Conservation (phyloP, 2,797 vertebrate genomes). For the Scleropages formosus region DNA sequence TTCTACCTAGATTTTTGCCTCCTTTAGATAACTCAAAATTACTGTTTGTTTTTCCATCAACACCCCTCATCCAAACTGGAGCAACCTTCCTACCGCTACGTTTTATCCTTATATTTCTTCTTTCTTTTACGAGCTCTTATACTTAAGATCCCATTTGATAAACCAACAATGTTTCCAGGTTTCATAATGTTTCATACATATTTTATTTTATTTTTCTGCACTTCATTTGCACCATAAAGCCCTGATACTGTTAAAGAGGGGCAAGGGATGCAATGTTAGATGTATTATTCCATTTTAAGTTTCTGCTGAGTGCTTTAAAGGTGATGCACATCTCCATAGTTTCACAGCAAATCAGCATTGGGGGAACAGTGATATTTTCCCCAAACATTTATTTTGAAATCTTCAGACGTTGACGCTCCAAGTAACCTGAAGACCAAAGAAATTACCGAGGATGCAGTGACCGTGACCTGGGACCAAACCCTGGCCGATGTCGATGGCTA, state of each 20-base stretch:
- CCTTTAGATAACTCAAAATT: not conserved
- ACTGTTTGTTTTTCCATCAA: not conserved
- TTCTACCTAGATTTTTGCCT: conserved; percentile 2
- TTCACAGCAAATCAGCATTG: too few species aligned
- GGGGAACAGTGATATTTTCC: too few species aligned
- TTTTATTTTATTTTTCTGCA: too few species aligned
- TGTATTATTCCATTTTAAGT: too few species aligned
- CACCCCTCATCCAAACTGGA: not conserved
- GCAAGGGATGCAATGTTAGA: too few species aligned
- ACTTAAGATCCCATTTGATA: not conserved
- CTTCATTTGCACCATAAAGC: too few species aligned
- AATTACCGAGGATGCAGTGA: conserved; percentile 63
- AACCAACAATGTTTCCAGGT: too few species aligned
- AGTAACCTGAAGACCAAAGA: conserved; percentile 62
- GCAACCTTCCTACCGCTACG: not conserved
- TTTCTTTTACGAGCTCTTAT: not conserved
- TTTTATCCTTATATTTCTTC: not conserved
- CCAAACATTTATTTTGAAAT: not conserved
- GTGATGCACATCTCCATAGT: not conserved
- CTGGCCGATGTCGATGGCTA: conserved; percentile 70
- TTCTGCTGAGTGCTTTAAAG: too few species aligned
- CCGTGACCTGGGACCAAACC: conserved; percentile 69
- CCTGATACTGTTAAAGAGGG: too few species aligned
- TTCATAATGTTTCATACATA: too few species aligned
- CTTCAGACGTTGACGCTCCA: conserved; percentile 68